phyloP scores from a whole-genome alignment of 30 jellyfish, hydroid and myxozoan species.

The Turritopsis dohrnii region DNA sequence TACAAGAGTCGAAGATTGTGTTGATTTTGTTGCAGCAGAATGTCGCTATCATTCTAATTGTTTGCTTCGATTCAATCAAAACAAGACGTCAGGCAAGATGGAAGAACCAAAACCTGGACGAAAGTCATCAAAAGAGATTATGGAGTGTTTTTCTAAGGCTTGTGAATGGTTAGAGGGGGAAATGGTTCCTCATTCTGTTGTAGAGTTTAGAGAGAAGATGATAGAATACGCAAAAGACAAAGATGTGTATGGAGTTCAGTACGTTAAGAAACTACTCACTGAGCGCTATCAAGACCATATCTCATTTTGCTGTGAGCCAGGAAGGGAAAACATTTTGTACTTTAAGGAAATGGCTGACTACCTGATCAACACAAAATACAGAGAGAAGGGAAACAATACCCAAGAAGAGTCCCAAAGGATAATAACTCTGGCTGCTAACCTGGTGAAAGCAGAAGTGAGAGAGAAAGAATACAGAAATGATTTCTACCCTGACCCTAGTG shows the following conservation, averaged over 20 bases:
- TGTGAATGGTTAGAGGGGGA: neutral
- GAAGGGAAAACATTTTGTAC: neutral
- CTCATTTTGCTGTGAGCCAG: neutral
- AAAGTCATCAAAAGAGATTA: neutral
- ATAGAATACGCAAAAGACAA: neutral
- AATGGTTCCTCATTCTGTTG: neutral
- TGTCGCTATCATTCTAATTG: neutral
- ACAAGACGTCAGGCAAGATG: neutral
- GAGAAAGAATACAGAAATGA: neutral
- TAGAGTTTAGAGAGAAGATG: neutral
- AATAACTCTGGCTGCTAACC: slow-evolving; percentile 30
- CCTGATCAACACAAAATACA: slow-evolving; percentile 2
- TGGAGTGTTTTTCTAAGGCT: neutral
- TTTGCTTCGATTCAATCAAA: neutral
- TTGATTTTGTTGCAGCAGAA: neutral
- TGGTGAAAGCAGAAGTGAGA: slow-evolving; percentile 28
- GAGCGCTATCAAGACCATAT: neutral
- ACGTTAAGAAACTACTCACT: neutral
- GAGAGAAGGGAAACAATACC: neutral
- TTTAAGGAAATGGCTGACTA: slow-evolving; percentile 41
- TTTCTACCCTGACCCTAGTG: slow-evolving; percentile 8
- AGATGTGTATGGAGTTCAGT: neutral
- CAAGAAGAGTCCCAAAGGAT: slow-evolving; percentile 30
- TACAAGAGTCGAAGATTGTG: neutral
- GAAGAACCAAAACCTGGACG: neutral